Base-by-base conservation (phyloP, 2,888 invertebrate genomes). In the Pimpla rufipes region DNA sequence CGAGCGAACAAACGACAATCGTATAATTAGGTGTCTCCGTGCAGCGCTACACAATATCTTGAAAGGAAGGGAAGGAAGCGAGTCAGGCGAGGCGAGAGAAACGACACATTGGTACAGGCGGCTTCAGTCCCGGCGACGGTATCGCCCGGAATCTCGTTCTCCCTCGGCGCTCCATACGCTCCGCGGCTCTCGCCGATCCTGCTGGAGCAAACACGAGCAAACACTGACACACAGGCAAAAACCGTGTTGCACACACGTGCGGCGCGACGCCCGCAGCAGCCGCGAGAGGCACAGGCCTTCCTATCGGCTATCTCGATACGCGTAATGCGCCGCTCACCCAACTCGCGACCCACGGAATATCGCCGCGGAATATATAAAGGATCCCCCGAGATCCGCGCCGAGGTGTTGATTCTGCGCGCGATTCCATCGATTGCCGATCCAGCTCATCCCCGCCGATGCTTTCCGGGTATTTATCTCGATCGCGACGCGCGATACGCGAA, bases 1-100 rank as follows among this genome's bases (percentile, higher is more conserved):
- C 57, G 23, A n/a, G 86, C 86, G 87, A 91, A 90, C 90, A 89
- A 91, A 90, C 92, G 91, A 93, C 92, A 92, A 91, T 92, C 92
- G 91, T 90, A 92, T 93, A 92, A 93, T 93, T 92, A 92, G 92
- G 91, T 92, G 91, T 91, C 91, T 87, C 83, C 85, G 85, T 85
- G 87, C 40, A 89, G 90, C 88, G 88, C 88, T 85, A 88, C 87
- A 88, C 87, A 88, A 90, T 90, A 90, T 90, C 88, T 86, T 84
- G 84, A 80, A 45, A 66, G 79, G 85, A 64, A 23, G 45, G 73
- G 21, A 40, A 50, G 74, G 13, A 50, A 59, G 37, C 29, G 62
- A 29, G 47, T 47, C 47, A 35, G 57, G 42, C 71, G 23, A 50
- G 59, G 55, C 42, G 59, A 74, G 75, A 78, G 62, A 70, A 82